Evolutionary conservation across 1,140 invertebrate genomes (phyloP).

Genomic region (Papilio polyxenes): DNA sequence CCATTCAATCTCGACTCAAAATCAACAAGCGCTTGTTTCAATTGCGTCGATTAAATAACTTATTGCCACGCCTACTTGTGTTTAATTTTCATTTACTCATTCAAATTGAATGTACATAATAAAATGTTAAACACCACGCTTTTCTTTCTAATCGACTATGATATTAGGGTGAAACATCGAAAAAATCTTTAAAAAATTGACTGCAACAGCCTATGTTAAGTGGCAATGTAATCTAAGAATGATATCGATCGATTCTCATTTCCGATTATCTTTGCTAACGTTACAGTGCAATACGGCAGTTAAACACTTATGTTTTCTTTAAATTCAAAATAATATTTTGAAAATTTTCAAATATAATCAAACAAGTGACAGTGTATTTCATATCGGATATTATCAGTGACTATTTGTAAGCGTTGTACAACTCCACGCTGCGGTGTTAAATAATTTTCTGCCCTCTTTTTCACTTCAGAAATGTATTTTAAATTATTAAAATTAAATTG

Average conservation of each 20-base stretch:
- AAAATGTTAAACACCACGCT: not conserved
- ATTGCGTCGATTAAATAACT: slow-evolving; percentile 14
- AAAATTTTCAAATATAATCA: no score
- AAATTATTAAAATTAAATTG: not conserved
- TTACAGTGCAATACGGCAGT: no score
- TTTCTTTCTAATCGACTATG: not conserved
- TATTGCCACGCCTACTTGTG: not conserved
- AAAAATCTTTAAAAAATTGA: no score
- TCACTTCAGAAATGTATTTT: not conserved
- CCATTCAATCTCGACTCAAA: slow-evolving; percentile 33
- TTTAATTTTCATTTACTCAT: slow-evolving; percentile 3
- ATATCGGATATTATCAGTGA: not conserved
- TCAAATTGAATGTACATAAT: not conserved
- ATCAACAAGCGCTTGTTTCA: slow-evolving; percentile 33
- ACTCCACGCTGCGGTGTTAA: not conserved
- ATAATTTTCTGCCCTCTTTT: slow-evolving; percentile 5
- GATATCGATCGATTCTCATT: no score
- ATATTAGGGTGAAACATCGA: no score
- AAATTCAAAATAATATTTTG: no score
- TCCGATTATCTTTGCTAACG: no score
- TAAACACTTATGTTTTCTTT: no score
- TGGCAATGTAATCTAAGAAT: no score
- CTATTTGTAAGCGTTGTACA: not conserved
- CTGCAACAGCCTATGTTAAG: no score
- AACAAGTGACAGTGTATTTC: no score